Base-by-base conservation (phyloP, 2,113 vertebrate species). In the Prionailurus viverrinus region DNA sequence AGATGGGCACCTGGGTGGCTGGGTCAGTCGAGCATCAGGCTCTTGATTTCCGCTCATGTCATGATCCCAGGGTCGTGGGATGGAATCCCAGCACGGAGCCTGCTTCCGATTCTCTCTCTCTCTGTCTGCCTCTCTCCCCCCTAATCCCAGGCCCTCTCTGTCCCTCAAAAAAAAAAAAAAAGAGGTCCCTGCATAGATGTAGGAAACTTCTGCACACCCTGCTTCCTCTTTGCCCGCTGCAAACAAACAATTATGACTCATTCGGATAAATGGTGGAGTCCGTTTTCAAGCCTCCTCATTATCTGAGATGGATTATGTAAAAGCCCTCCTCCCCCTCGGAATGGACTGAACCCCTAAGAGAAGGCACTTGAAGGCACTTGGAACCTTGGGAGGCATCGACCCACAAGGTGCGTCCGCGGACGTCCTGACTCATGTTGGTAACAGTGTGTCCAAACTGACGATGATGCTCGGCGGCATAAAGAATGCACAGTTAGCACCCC, bases 1-100 rank as follows among this genome's bases (percentile, higher is more conserved):
- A 29, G 41, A 76, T 7, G 21, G 58, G 58, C 58, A 23, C 58
- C 55, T 58, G 55, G 55, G 21, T 23, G 58, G 58, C 58, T 19
- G 58, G 7, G 58, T 61, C 7, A 8, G 7, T 7, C 0, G 2
- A 61, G 2, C 58, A 23, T 61, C 7, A 0, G 8, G 1, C 58
- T 61, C 5, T 21, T 23, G 7, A 61, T 61, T 61, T 61, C 58
- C 7, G 3, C 21, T 61, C 58, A 23, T 21, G 21, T 61, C 58
- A 19, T 61, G 58, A 8, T 61, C 58, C 21, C 58, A 21, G 21
- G 58, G 58, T 61, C 58, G 0, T 23, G 19, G 58, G 58, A 61
- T 19, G 58, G 58, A 61, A 21, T 21, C 21, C 19, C 21, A 1
- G 21, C 8, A 21, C 0, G 19, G 19, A 58, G 19, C 7, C 58